Conservation (phyloP, 2,113 vertebrate species). For the Callipepla californica region DNA sequence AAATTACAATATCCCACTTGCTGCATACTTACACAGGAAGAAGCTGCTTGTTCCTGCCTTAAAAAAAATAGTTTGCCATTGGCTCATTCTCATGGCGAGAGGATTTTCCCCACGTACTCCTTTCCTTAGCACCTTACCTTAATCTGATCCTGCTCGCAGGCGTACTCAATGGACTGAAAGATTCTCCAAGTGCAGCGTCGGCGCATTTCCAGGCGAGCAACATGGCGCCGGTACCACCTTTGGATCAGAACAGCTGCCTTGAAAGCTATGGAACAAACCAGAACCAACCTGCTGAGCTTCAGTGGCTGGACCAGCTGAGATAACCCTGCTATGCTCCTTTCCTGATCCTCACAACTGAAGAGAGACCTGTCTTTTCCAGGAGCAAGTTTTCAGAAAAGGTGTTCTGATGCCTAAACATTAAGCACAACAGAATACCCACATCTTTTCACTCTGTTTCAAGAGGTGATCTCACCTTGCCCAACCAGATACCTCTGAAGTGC, state of each 20-base stretch:
- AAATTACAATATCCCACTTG: not conserved
- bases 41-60: not conserved
- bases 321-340: not conserved
- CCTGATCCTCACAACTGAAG: not conserved
- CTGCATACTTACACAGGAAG: not conserved
- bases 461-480: not conserved
- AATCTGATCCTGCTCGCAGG: slow-evolving; percentile 93
- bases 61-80: not conserved
- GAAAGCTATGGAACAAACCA: slow-evolving; percentile 80
- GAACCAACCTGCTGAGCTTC: not conserved
- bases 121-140: slow-evolving; percentile 76
- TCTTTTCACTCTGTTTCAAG: not conserved
- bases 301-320: not conserved
- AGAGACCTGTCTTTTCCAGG: not conserved
- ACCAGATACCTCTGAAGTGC: not conserved
- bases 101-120: not conserved
- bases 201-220: slow-evolving; percentile 90
- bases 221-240: slow-evolving; percentile 89
- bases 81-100: not conserved
- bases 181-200: slow-evolving; percentile 93
- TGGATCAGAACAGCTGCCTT: slow-evolving; percentile 90
- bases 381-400: not conserved
- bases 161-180: slow-evolving; percentile 93
- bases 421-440: not conserved
- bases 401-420: not conserved